Evolutionary conservation across 1,140 invertebrate genomes (phyloP).

Genomic region (Drosophila parabipectinata): DNA sequence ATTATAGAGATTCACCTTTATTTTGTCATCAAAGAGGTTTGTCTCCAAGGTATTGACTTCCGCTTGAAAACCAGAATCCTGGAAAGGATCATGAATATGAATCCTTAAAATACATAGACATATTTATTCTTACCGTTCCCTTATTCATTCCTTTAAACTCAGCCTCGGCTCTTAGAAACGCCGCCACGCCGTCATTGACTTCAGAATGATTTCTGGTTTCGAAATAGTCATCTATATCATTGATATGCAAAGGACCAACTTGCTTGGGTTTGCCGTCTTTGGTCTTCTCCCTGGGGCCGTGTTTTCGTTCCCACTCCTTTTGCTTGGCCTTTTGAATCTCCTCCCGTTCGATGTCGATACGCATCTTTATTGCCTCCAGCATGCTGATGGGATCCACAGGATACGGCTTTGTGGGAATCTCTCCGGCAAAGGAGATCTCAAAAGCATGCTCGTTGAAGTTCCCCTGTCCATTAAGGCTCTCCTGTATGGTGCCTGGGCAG

Average conservation of each 20-base stretch:
- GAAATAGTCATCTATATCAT: conserved; percentile 45
- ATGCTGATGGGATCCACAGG: conserved; percentile 68
- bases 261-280: background rate
- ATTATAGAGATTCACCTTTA: conserved; percentile 45
- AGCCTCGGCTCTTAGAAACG: conserved; percentile 48
- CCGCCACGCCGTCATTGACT: conserved; percentile 44
- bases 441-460: conserved; percentile 62
- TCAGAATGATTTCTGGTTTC: conserved; percentile 14
- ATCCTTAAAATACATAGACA: background rate
- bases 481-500: conserved; percentile 64
- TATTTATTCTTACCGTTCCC: conserved; percentile 14
- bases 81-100: background rate
- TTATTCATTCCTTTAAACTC: background rate
- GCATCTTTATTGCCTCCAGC: conserved; percentile 65
- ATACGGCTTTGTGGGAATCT: conserved; percentile 36
- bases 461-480: conserved; percentile 42
- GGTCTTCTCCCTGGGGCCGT: background rate
- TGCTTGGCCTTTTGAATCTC: conserved; percentile 19
- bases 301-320: background rate
- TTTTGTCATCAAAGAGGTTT: conserved; percentile 43
- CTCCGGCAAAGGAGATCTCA: conserved; percentile 50
- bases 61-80: conserved; percentile 36
- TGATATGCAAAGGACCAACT: background rate
- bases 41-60: conserved; percentile 42
- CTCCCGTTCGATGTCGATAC: conserved; percentile 61